Evolutionary conservation across 2,113 vertebrate species (phyloP).

Genomic region (Orcinus orca): DNA sequence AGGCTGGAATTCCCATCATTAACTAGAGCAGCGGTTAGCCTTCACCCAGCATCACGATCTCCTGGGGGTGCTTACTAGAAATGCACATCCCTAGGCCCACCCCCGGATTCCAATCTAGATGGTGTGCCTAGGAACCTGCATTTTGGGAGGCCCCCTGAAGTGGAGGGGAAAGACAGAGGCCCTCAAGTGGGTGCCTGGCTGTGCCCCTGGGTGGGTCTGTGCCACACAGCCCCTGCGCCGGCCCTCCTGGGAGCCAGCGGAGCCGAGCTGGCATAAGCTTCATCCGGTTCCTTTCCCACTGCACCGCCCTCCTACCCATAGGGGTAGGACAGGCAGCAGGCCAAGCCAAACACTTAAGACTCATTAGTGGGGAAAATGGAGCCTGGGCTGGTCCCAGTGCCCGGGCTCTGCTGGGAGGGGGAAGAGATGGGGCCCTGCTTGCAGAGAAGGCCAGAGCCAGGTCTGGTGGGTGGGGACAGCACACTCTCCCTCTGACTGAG

Average conservation of each 20-base stretch:
- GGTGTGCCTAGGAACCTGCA: not conserved
- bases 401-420: not conserved
- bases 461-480: not conserved
- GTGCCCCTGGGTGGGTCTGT: not conserved
- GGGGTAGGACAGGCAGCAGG: conserved; percentile 38
- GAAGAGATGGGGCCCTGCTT: not conserved
- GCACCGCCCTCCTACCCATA: not conserved
- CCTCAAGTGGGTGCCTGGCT: not conserved
- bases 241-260: not conserved
- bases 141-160: not conserved
- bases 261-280: not conserved
- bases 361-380: conserved; percentile 54
- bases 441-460: not conserved
- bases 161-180: not conserved
- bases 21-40: not conserved
- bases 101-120: not conserved
- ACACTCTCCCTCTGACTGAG: not conserved
- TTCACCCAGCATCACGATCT: not conserved
- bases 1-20: not conserved
- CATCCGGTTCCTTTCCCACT: not conserved
- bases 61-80: not conserved
- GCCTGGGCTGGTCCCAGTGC: not conserved
- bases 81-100: not conserved
- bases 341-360: conserved; percentile 66
- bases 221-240: not conserved